These are phyloP conservation scores for Iphiclides podalirius DNA, from an alignment of 2,888 invertebrate genomes.

Conservation along the genomic window DNA sequence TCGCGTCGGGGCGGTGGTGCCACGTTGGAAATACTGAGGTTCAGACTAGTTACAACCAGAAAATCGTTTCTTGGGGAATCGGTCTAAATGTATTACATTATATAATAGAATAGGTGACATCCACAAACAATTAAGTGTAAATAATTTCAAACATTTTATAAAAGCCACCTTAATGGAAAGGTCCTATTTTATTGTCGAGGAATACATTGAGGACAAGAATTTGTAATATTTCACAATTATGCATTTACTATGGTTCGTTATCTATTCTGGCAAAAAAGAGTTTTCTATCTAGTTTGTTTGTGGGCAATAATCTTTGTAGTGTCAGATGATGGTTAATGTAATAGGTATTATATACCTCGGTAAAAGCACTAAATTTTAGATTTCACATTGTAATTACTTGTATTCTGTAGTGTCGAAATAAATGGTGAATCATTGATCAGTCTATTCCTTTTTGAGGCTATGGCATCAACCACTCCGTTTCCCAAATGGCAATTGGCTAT, in stretches of 20 bases:
- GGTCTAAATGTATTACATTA: too few species aligned
- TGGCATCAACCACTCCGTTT: conserved; percentile 80
- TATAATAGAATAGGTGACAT: too few species aligned
- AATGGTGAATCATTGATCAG: conserved; percentile 60
- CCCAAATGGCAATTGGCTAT: conserved; percentile 94
- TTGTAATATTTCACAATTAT: too few species aligned
- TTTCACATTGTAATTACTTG: conserved; percentile 44
- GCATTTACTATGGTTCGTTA: not conserved
- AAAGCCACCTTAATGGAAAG: too few species aligned
- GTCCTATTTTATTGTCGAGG: too few species aligned
- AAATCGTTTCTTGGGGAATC: too few species aligned
- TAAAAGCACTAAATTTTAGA: conserved; percentile 52
- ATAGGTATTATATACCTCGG: conserved; percentile 52
- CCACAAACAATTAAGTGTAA: too few species aligned
- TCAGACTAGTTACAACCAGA: too few species aligned
- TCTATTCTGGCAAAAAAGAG: conserved; percentile 23
- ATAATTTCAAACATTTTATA: too few species aligned
- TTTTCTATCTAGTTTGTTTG: not conserved
- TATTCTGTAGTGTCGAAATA: conserved; percentile 48
- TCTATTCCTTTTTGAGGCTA: conserved; percentile 31
- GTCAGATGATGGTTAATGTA: conserved; percentile 35
- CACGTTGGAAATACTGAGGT: too few species aligned
- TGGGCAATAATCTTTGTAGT: conserved; percentile 16
- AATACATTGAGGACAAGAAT: too few species aligned
- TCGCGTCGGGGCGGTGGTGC: too few species aligned